Percentiles rank a stretch among this genome's conserved stretches.
Evolutionary conservation across 2,888 invertebrate species (phyloP).

Genomic region (Brachynemurus nebulosus): DNA sequence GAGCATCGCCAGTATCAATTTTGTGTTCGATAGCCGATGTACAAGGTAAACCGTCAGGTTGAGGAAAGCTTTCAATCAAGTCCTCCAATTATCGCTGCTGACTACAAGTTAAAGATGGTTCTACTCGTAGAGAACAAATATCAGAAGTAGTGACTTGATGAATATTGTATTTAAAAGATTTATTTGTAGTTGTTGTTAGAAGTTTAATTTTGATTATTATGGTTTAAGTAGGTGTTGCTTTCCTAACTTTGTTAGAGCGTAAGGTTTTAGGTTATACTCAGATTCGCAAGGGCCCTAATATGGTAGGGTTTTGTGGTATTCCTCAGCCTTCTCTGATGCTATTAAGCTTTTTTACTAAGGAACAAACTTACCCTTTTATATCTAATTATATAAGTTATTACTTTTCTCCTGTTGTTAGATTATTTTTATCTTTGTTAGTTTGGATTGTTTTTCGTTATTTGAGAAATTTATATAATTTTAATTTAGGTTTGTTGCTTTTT

Average conservation of each 20-base stretch:
- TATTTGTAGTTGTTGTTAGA: slow-evolving; percentile 30
- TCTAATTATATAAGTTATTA: slow-evolving; percentile 48
- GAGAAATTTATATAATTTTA: slow-evolving; percentile 39
- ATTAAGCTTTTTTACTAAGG: slow-evolving; percentile 56
- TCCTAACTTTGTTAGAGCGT: slow-evolving; percentile 59
- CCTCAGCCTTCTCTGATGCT: slow-evolving; percentile 60
- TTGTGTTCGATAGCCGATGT: too few species aligned
- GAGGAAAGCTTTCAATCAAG: too few species aligned
- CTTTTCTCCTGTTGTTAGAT: slow-evolving; percentile 41
- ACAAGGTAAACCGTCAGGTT: too few species aligned
- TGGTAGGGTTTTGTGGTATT: slow-evolving; percentile 45
- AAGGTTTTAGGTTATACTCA: slow-evolving; percentile 58
- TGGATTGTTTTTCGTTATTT: slow-evolving; percentile 45
- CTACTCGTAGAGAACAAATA: too few species aligned
- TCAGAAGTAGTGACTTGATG: too few species aligned
- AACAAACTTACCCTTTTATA: slow-evolving; percentile 39
- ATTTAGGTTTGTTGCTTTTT: slow-evolving; percentile 48
- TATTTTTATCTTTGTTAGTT: slow-evolving; percentile 43
- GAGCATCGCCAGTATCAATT: too few species aligned
- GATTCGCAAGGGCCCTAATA: slow-evolving; percentile 61
- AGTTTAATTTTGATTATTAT: slow-evolving; percentile 41
- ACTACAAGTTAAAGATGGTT: too few species aligned
- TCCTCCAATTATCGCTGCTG: too few species aligned
- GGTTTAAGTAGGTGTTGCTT: slow-evolving; percentile 50
- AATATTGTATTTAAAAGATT: slow-evolving; percentile 35